A percentile compares a stretch with the other conserved stretches of the same genome.
phyloP scores from a whole-genome alignment of 2,113 vertebrate species.

The Lipophrys pholis region DNA sequence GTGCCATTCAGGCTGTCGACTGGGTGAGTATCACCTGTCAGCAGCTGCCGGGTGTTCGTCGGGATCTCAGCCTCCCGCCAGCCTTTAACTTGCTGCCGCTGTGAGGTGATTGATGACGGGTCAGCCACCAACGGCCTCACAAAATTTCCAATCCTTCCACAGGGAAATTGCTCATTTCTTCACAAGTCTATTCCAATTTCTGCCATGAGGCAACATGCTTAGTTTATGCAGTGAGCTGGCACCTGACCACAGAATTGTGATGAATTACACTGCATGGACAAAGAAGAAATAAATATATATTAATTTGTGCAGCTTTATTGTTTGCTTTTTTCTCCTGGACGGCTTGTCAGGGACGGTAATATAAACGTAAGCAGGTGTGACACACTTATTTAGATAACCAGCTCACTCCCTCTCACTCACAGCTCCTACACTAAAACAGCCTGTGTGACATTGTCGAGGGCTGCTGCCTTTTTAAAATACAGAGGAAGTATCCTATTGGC shows the following conservation, averaged over 20 bases:
- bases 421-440: constrained; percentile 71
- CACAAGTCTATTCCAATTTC: constrained; percentile 85
- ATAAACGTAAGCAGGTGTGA: constrained; percentile 78
- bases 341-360: constrained; percentile 63
- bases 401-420: constrained; percentile 37
- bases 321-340: constrained; percentile 47
- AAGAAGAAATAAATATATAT: constrained; percentile 50
- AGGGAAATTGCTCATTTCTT: constrained; percentile 87
- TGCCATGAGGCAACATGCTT: constrained; percentile 66
- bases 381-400: constrained; percentile 78
- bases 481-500: constrained; percentile 80
- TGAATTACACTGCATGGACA: constrained; percentile 75
- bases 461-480: constrained; percentile 73
- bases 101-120: constrained; percentile 85
- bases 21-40: constrained; percentile 76
- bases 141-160: constrained; percentile 82
- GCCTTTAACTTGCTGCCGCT: constrained; percentile 62
- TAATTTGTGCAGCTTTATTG: constrained; percentile 76
- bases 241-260: constrained; percentile 75
- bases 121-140: constrained; percentile 76
- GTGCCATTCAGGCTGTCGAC: constrained; percentile 64
- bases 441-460: constrained; percentile 74
- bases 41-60: constrained; percentile 54
- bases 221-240: constrained; percentile 80
- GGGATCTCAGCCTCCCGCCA: constrained; percentile 52